These are phyloP conservation scores for Silurus aristotelis DNA, from an alignment of 2,797 vertebrate species.

Conservation along the genomic window DNA sequence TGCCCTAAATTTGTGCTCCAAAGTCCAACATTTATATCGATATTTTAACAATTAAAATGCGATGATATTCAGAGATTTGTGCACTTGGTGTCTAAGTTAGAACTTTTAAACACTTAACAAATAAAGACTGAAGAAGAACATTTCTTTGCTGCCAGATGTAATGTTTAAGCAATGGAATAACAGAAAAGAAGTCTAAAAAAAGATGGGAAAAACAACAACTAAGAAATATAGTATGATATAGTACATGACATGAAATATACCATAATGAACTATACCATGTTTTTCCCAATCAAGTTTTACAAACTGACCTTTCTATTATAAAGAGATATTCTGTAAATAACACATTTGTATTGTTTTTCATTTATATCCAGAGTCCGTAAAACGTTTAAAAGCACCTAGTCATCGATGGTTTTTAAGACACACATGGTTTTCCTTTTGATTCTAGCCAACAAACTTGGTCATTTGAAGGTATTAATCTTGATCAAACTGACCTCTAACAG, in stretches of 20 bases:
- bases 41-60: neutral
- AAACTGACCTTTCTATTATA: neutral
- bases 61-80: neutral
- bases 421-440: too few relatives aligned
- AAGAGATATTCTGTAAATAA: neutral
- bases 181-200: too few relatives aligned
- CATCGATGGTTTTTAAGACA: too few relatives aligned
- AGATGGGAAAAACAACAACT: neutral
- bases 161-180: neutral
- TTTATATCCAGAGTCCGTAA: too few relatives aligned
- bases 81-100: neutral
- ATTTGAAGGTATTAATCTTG: too few relatives aligned
- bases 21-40: neutral
- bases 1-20: neutral
- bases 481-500: too few relatives aligned
- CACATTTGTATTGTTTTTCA: too few relatives aligned
- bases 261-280: too few relatives aligned
- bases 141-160: neutral
- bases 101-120: neutral
- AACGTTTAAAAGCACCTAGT: too few relatives aligned
- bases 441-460: too few relatives aligned
- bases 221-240: neutral
- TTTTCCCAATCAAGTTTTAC: too few relatives aligned
- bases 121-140: neutral
- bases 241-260: too few relatives aligned